phyloP scores from a whole-genome alignment of 2,113 vertebrate species.

The Ictidomys tridecemlineatus region DNA sequence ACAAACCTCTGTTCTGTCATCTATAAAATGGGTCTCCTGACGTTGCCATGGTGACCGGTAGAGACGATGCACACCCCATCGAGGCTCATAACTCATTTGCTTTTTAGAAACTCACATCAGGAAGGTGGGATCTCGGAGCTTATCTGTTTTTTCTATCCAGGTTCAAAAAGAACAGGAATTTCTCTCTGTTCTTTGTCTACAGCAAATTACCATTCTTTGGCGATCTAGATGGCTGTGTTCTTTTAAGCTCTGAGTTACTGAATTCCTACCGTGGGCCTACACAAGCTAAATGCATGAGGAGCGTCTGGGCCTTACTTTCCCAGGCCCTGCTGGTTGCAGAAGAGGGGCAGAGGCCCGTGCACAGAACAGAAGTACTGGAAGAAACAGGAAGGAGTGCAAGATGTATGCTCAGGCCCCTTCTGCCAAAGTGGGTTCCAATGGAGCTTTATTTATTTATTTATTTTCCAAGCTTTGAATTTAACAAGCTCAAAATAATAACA shows the following conservation, averaged over 20 bases:
- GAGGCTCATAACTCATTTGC: not conserved
- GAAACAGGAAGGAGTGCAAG: not conserved
- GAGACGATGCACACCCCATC: not conserved
- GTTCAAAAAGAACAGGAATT: not conserved
- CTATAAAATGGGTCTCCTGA: not conserved
- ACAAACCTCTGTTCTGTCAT: not conserved
- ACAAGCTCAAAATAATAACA: not conserved
- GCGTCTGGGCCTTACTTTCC: not conserved
- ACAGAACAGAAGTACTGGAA: not conserved
- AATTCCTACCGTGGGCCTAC: constrained; percentile 5
- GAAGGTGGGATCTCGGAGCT: not conserved
- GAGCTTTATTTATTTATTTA: not conserved
- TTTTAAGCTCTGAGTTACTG: not conserved
- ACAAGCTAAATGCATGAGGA: not conserved
- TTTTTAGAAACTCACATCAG: no score
- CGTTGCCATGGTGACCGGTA: not conserved
- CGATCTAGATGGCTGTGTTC: not conserved
- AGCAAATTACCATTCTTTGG: not conserved
- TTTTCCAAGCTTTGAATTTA: constrained; percentile 45
- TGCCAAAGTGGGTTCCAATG: not conserved
- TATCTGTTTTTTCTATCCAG: not conserved
- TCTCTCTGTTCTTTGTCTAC: constrained; percentile 32
- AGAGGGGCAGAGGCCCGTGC: not conserved
- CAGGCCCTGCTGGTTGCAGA: not conserved
- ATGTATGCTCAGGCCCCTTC: not conserved